Conservation (phyloP, 2,888 invertebrate genomes). For the Piscicola geometra region DNA sequence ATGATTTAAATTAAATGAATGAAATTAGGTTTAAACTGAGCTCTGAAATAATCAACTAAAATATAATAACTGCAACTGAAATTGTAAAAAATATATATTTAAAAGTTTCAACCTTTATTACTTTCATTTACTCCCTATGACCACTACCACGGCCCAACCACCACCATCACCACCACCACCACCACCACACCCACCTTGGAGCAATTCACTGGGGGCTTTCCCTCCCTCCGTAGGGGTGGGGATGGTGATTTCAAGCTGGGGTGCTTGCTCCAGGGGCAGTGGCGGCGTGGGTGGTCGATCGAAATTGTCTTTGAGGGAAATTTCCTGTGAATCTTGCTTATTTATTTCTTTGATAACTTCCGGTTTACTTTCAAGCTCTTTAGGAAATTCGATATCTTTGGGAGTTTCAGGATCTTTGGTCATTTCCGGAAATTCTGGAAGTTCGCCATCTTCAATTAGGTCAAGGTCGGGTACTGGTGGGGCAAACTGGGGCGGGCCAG, state of each 20-base stretch:
- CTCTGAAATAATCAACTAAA: no score
- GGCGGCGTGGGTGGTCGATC: slow-evolving; percentile 22
- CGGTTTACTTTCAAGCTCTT: slow-evolving; percentile 46
- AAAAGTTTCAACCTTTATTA: no score
- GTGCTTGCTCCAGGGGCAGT: slow-evolving; percentile 23
- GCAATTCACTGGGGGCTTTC: slow-evolving; percentile 32
- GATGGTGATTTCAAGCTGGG: slow-evolving; percentile 41
- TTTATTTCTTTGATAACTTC: slow-evolving; percentile 39
- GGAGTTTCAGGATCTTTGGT: slow-evolving; percentile 23
- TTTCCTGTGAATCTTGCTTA: neutral
- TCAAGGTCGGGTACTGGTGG: slow-evolving; percentile 26
- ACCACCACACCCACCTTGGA: slow-evolving; percentile 33
- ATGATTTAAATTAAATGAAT: no score
- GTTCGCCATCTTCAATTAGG: slow-evolving; percentile 4
- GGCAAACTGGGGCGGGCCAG: slow-evolving; percentile 38
- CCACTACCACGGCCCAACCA: neutral
- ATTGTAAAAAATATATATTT: no score
- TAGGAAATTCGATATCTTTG: slow-evolving; percentile 14
- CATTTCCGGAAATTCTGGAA: neutral
- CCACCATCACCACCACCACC: neutral
- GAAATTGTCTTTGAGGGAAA: neutral
- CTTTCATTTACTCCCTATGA: no score
- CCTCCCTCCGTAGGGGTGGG: slow-evolving; percentile 42
- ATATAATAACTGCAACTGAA: no score
- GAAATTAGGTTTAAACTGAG: no score